Conservation (phyloP, 2,113 vertebrate genomes). For the Phrynocephalus versicolor region DNA sequence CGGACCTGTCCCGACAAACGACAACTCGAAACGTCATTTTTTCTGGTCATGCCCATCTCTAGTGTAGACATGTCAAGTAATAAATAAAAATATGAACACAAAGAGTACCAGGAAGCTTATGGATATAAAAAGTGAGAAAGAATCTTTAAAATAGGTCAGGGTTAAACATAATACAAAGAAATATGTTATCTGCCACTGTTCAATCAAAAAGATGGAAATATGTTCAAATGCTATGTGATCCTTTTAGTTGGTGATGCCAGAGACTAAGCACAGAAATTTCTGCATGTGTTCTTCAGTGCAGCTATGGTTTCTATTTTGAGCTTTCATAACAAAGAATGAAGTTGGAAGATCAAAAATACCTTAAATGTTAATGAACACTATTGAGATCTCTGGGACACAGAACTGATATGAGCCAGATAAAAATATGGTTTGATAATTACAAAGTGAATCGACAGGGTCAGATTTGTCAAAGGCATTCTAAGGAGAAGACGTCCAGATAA, state of each 20-base stretch:
- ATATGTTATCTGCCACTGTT: background rate
- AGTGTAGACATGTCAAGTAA: background rate
- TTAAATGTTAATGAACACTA: constrained; percentile 17
- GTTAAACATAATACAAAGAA: constrained; percentile 25
- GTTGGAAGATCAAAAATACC: background rate
- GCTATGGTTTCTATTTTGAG: background rate
- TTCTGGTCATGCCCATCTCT: too few species aligned
- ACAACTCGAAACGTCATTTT: too few species aligned
- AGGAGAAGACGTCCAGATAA: constrained; percentile 20
- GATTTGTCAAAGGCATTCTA: constrained; percentile 36
- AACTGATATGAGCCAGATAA: constrained; percentile 20
- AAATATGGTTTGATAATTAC: constrained; percentile 28
- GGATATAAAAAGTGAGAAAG: background rate
- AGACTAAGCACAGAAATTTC: background rate
- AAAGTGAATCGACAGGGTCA: constrained; percentile 31
- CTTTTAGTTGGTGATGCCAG: background rate
- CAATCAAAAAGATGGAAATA: background rate
- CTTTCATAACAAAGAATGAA: constrained; percentile 29
- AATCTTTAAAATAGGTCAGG: background rate
- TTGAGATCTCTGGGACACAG: background rate
- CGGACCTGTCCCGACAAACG: too few species aligned
- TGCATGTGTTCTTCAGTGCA: background rate
- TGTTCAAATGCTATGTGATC: background rate
- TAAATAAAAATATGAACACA: too few species aligned
- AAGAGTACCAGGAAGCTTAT: too few species aligned